Percentiles rank a stretch among this genome's conserved stretches.
phyloP scores from a whole-genome alignment of 2,797 vertebrate genomes.

The Falco biarmicus region DNA sequence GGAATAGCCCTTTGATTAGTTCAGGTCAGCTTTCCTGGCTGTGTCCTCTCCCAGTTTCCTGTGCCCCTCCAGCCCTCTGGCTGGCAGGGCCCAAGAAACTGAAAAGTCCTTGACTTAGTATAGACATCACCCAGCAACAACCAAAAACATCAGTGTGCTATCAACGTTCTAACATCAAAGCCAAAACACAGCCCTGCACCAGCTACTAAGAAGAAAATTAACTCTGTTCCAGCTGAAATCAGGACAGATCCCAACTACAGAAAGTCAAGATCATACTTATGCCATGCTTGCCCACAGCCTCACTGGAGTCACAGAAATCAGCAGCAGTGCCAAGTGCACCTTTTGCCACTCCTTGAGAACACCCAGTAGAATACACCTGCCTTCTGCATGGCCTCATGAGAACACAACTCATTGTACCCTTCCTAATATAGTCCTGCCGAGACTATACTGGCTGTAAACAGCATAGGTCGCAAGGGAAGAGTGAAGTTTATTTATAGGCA shows the following conservation, averaged over 20 bases:
- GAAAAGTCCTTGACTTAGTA: too few species aligned
- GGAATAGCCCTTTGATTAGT: too few species aligned
- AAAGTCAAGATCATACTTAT: not conserved
- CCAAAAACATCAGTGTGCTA: too few species aligned
- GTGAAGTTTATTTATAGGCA: conserved; percentile 35
- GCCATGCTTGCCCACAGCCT: not conserved
- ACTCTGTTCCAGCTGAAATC: too few species aligned
- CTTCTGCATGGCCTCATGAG: not conserved
- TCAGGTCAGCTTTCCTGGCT: too few species aligned
- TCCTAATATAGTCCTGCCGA: not conserved
- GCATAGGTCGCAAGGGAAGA: not conserved
- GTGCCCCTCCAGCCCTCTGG: too few species aligned
- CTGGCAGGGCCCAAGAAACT: too few species aligned
- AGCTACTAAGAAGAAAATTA: too few species aligned
- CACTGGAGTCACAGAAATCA: not conserved
- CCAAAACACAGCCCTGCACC: too few species aligned
- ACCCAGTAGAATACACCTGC: not conserved
- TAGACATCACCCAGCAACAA: too few species aligned
- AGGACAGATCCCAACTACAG: not conserved
- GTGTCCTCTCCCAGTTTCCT: too few species aligned
- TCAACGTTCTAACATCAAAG: too few species aligned
- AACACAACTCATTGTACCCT: not conserved
- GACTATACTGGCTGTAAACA: not conserved
- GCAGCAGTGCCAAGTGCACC: not conserved
- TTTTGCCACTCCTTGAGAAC: not conserved